Percentiles rank a stretch among this genome's conserved stretches.
Evolutionary conservation across 2,888 invertebrate species (phyloP).

Genomic region (Lomographa bimaculata): DNA sequence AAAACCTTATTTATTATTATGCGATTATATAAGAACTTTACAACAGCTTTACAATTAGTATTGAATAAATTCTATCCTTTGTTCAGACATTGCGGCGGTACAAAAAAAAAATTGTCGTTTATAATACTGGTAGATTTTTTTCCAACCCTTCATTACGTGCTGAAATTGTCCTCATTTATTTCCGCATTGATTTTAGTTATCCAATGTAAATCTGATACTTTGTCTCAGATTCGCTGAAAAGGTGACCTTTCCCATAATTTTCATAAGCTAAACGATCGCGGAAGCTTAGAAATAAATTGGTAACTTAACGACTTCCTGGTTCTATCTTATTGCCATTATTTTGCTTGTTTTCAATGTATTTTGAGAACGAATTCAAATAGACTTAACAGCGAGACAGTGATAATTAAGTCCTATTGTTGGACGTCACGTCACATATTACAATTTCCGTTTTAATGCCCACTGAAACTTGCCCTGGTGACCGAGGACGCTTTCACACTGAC

Average conservation of each 20-base stretch:
- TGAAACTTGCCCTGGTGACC: neutral
- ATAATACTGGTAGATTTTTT: too few relatives aligned
- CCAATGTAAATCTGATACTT: slow-evolving; percentile 8
- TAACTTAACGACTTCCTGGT: slow-evolving; percentile 9
- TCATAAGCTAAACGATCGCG: slow-evolving; percentile 4
- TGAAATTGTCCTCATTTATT: too few relatives aligned
- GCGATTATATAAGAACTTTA: too few relatives aligned
- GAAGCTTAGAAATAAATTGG: slow-evolving; percentile 9
- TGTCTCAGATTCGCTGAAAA: slow-evolving; percentile 10
- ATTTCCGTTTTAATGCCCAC: slow-evolving; percentile 1
- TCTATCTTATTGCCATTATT: slow-evolving; percentile 5
- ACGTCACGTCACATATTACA: slow-evolving; percentile 6
- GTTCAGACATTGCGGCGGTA: too few relatives aligned
- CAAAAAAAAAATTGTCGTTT: too few relatives aligned
- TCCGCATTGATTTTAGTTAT: neutral
- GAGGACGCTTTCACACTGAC: too few relatives aligned
- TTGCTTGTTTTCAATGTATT: neutral
- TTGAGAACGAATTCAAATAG: slow-evolving; percentile 11
- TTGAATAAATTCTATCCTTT: too few relatives aligned
- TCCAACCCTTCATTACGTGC: too few relatives aligned
- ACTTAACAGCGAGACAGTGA: neutral
- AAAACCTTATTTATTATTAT: too few relatives aligned
- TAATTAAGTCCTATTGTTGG: slow-evolving; percentile 17
- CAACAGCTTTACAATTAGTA: too few relatives aligned
- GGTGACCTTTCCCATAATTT: slow-evolving; percentile 15